These are phyloP conservation scores for Rotaria macrura DNA, from an alignment of 2,888 invertebrate genomes.

Conservation along the genomic window DNA sequence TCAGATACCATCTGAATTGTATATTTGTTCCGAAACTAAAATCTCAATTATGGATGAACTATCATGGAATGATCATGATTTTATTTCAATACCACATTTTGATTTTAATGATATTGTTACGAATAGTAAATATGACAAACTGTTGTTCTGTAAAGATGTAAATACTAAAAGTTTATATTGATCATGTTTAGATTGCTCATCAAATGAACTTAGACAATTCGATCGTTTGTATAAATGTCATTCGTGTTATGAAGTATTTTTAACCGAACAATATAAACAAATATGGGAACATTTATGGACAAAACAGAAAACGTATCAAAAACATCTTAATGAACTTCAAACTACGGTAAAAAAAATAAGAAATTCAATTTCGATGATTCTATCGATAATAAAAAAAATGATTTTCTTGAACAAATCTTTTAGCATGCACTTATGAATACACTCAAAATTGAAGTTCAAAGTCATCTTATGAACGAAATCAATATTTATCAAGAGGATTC, in stretches of 20 bases:
- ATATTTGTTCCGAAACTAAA: background rate
- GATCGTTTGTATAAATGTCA: conserved; percentile 10
- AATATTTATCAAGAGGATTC: background rate
- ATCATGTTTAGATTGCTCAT: background rate
- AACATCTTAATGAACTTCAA: background rate
- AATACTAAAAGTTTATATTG: background rate
- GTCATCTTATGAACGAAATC: background rate
- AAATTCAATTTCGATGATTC: background rate
- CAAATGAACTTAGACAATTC: background rate
- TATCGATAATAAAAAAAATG: no score
- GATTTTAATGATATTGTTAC: background rate
- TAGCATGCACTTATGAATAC: background rate
- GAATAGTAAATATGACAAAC: background rate
- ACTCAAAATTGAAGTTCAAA: background rate
- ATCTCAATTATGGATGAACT: background rate
- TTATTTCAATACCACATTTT: background rate
- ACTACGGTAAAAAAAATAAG: background rate
- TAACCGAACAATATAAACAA: background rate
- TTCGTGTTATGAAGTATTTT: background rate
- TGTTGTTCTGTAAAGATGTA: no score
- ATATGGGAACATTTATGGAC: background rate
- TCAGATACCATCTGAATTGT: background rate
- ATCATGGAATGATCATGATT: background rate
- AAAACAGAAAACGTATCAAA: background rate
- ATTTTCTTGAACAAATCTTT: background rate